Base-by-base conservation (phyloP, 1,140 invertebrate genomes). In the Drosophila tani region DNA sequence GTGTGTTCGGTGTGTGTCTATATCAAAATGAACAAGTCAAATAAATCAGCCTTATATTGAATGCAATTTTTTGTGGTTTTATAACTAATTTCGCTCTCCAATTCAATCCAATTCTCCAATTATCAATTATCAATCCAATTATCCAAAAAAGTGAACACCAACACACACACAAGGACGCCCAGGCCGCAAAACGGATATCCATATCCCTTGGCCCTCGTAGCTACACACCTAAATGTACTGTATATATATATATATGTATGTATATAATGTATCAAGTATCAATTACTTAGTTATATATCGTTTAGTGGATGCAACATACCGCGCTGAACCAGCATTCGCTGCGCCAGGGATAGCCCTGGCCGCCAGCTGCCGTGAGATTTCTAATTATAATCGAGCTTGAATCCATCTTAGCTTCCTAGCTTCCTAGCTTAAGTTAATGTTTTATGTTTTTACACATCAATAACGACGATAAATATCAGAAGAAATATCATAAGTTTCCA, bases 221-320 rank as follows among this genome's bases (percentile, higher is more conserved):
- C 51, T 69, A 46, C 47, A 64, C 79, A 56, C 65, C 62, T 68
- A 65, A 57, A 32, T 67, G 50, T 75, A 87, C 55, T 57, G 49
- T 58, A 85, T 74, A 63, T 85, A 66, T 67, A 70, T 57, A 50
- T 58, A 85, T 74, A 63, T 85, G 63, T 67, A 70, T 74, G 51
- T 80, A 81, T 82, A 47, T 69, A 78, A 70, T 71, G 64, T 85
- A 76, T 75, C 35, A 69, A 69, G 66, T 69, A 66, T 71, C 51
- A 76, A 71, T 60, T 84, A 84, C 66, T 84, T 81, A 83, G 64
- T 81, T 55, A 55, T 55, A 55, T 88, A 84, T 84, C 81, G 45
- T 85, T 88, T 88, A 88, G 84, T 88, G 85, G 85, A 88, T 88
- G 85, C 84, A 88, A 88, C 81, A 85, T 88, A 88, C 84, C 84